Evolutionary conservation across 2,888 invertebrate species (phyloP).

Genomic region (Protonemura montana): DNA sequence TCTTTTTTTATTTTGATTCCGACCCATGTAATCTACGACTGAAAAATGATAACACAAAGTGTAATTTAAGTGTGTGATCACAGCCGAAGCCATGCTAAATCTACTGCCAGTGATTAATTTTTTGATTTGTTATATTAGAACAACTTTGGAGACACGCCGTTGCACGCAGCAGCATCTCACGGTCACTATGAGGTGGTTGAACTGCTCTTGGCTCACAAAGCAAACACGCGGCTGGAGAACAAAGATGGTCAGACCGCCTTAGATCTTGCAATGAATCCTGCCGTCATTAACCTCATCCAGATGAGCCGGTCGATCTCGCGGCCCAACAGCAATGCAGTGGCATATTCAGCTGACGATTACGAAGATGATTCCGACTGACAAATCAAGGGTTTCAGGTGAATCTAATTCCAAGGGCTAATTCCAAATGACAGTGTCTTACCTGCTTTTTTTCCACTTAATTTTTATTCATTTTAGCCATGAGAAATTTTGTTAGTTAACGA

Average conservation of each 20-base stretch:
- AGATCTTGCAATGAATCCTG: constrained; percentile 63
- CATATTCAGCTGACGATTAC: constrained; percentile 58
- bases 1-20: no score
- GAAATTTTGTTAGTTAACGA: no score
- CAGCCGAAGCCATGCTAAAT: no score
- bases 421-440: no score
- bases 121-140: constrained; percentile 60
- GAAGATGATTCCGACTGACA: constrained; percentile 59
- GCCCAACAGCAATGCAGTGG: constrained; percentile 51
- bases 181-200: constrained; percentile 66
- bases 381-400: neutral
- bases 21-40: no score
- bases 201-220: constrained; percentile 63
- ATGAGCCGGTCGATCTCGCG: constrained; percentile 52
- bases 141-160: constrained; percentile 70
- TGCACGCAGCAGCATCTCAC: constrained; percentile 69
- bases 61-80: no score
- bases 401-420: neutral
- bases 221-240: constrained; percentile 62
- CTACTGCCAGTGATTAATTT: no score
- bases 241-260: constrained; percentile 63
- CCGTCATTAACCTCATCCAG: constrained; percentile 57
- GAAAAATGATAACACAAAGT: no score
- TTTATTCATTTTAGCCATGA: no score
- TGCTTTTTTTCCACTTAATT: no score